Conservation (phyloP, 2,113 vertebrate species). For the Megaceryle torquata region DNA sequence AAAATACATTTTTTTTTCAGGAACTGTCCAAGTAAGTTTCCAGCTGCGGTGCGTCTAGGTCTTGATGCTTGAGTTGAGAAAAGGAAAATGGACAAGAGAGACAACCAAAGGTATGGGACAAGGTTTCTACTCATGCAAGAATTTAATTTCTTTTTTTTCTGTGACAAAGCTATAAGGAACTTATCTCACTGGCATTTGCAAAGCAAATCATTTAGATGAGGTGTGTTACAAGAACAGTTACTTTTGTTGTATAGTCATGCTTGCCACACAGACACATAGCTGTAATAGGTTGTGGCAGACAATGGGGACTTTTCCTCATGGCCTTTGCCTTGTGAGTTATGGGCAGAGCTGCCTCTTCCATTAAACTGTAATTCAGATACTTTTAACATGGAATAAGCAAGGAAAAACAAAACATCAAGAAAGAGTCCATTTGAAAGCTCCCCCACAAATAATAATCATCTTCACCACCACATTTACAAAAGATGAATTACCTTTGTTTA, state of each 20-base stretch:
- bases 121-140: background rate
- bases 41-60: background rate
- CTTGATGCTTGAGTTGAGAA: background rate
- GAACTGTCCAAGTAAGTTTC: background rate
- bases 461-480: background rate
- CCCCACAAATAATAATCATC: no score
- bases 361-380: background rate
- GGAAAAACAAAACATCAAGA: background rate
- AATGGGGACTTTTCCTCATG: background rate
- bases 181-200: background rate
- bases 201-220: background rate
- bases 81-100: background rate
- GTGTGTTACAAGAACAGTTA: background rate
- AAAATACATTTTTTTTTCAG: background rate
- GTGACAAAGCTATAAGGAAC: background rate
- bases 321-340: background rate
- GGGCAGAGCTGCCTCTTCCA: background rate
- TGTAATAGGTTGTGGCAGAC: background rate
- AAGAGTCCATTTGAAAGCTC: background rate
- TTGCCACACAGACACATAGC: background rate
- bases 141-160: background rate
- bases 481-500: background rate
- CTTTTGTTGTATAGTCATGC: background rate
- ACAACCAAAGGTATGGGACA: background rate
- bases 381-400: background rate